phyloP scores from a whole-genome alignment of 2,888 invertebrate species.

The Rhamphomyia laevipes region DNA sequence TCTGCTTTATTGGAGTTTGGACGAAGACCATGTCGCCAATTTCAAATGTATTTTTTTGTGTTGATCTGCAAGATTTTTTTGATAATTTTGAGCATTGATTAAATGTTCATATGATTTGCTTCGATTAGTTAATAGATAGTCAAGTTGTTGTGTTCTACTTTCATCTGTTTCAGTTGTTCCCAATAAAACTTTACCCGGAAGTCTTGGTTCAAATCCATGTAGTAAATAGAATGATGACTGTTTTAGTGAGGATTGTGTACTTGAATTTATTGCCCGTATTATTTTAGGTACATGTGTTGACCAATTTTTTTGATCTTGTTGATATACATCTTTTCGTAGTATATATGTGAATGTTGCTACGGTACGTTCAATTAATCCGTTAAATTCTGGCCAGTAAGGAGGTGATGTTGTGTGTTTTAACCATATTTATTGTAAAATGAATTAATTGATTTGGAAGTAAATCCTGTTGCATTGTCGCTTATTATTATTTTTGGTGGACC shows the following conservation, averaged over 20 bases:
- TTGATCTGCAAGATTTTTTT: neutral
- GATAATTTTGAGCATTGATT: neutral
- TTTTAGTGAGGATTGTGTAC: neutral
- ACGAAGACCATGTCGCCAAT: neutral
- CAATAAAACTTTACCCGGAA: neutral
- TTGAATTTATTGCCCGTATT: neutral
- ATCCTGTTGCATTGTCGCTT: no score
- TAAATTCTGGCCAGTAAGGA: no score
- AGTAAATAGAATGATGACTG: neutral
- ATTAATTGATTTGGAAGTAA: no score
- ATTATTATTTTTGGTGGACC: no score
- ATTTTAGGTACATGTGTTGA: neutral
- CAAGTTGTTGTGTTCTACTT: neutral
- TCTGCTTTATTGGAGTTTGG: neutral
- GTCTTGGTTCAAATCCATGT: neutral
- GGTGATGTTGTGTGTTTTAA: no score
- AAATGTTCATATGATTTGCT: neutral
- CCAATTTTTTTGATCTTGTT: neutral
- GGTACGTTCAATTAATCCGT: no score
- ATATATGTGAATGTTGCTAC: no score
- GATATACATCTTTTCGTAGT: no score
- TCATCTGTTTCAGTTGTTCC: neutral
- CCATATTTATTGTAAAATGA: no score
- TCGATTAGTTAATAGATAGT: neutral
- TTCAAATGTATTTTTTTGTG: neutral